Base-by-base conservation (phyloP, 2,113 vertebrate species). In the Astatotilapia flaviijosephi region DNA sequence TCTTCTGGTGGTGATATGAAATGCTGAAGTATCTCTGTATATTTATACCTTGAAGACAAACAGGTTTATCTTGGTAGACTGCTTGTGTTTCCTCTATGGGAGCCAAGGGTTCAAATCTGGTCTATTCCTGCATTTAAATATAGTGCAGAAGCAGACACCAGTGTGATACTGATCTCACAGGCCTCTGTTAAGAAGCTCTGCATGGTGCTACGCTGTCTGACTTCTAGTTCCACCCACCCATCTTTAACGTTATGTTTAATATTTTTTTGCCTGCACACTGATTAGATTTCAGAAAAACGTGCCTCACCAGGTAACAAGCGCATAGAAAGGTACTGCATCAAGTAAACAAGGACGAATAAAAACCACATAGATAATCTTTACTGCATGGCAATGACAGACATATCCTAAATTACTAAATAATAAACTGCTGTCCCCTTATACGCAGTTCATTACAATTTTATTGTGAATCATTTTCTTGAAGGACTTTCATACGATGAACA, bases 91-190 rank as follows among this genome's bases (percentile, higher is more conserved):
- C 80, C 33, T 83, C 65, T 19, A 56, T 91, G 80, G 85, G 77
- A 79, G 83, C 85, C 47, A 47, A 12, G 35, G 35, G 84, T 86
- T 89, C 85, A 88, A 77, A 88, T 83, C 55, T 68, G 82, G 86
- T 84, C 79, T 86, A 40, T 83, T 82, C 37, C 80, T 47, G 35
- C 6, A 21, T 89, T 91, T 93, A 90, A 88, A 89, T 85, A 91
- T 88, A 90, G 88, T 17, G 19, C 23, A 49, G 40, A 47, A 26
- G 68, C 84, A 93, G 88, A 92, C 89, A 33, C 79, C 47, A 77
- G 82, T 88, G 87, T 89, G 88, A 83, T 11, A 60, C 70, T 51
- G 83, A 94, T 87, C 89, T 86, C 85, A 87, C 42, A 56, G 77
- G 56, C 82, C 28, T 79, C 81, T 84, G 33, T 84, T 85, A 82